Percentiles rank a stretch among this genome's conserved stretches.
These are phyloP conservation scores for Zonotrichia albicollis DNA, from an alignment of 2,797 vertebrate species.

Conservation along the genomic window DNA sequence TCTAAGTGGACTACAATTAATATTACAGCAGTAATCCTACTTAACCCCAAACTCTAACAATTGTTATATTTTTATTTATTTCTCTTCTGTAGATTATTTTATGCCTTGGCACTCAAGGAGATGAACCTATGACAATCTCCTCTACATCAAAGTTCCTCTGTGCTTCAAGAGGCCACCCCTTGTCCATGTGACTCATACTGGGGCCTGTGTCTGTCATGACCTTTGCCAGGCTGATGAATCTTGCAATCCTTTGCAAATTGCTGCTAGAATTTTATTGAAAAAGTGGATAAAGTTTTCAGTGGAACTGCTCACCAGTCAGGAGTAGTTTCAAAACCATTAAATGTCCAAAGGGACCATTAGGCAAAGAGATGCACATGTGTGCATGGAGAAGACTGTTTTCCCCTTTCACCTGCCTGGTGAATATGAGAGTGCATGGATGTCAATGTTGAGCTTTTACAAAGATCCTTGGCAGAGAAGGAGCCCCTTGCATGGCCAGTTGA, in stretches of 20 bases:
- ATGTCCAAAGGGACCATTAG: neutral
- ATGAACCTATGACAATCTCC: neutral
- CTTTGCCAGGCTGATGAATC: neutral
- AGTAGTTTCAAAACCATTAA: neutral
- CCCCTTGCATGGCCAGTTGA: neutral
- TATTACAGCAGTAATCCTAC: neutral
- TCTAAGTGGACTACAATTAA: neutral
- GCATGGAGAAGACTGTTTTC: neutral
- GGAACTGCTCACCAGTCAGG: neutral
- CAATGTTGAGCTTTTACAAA: neutral
- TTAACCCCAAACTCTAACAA: neutral
- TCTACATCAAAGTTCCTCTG: neutral
- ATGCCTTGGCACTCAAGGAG: neutral
- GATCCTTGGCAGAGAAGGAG: neutral
- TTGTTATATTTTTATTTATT: neutral
- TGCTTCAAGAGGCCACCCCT: neutral
- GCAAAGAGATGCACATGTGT: accelerated
- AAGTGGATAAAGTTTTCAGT: neutral
- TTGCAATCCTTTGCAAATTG: neutral
- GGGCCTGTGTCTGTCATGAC: neutral
- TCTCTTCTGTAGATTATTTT: neutral
- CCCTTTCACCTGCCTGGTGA: neutral
- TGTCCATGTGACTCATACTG: neutral
- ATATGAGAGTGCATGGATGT: neutral
- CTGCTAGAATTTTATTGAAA: neutral